Conservation (phyloP, 2,888 invertebrate species). For the Amphipoea oculea region DNA sequence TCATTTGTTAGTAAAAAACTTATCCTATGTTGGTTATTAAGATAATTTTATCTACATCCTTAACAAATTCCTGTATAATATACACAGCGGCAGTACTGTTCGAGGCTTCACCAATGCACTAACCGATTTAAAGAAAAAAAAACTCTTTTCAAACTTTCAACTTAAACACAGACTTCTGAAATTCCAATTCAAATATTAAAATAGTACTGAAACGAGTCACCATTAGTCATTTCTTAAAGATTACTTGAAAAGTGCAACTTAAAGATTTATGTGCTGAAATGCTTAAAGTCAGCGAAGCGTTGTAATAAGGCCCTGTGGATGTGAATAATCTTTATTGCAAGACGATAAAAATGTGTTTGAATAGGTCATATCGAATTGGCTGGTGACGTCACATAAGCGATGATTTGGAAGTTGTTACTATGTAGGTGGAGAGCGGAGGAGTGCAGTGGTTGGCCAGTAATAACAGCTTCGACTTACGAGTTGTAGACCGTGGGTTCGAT, state of each 20-base stretch:
- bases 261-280: constrained; percentile 73
- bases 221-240: constrained; percentile 73
- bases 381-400: neutral
- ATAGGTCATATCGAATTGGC: constrained; percentile 10
- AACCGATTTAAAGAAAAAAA: constrained; percentile 16
- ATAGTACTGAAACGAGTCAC: constrained; percentile 59
- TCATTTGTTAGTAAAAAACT: too few species aligned
- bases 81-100: too few species aligned
- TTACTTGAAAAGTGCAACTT: constrained; percentile 71
- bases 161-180: constrained; percentile 32
- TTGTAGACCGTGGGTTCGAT: neutral
- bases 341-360: constrained; percentile 62
- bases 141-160: constrained; percentile 9
- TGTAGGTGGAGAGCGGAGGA: neutral
- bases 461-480: neutral
- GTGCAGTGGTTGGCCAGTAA: neutral
- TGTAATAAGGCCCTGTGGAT: constrained; percentile 68
- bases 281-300: constrained; percentile 68
- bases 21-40: too few species aligned
- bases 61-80: too few species aligned
- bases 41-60: too few species aligned
- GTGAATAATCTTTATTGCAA: constrained; percentile 70
- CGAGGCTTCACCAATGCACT: neutral
- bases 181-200: constrained; percentile 66
- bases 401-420: neutral